Evolutionary conservation across 2,888 invertebrate species (phyloP), one percentile per base, ranked within the genome.

Genomic region (Oxycera nigricornis): DNA sequence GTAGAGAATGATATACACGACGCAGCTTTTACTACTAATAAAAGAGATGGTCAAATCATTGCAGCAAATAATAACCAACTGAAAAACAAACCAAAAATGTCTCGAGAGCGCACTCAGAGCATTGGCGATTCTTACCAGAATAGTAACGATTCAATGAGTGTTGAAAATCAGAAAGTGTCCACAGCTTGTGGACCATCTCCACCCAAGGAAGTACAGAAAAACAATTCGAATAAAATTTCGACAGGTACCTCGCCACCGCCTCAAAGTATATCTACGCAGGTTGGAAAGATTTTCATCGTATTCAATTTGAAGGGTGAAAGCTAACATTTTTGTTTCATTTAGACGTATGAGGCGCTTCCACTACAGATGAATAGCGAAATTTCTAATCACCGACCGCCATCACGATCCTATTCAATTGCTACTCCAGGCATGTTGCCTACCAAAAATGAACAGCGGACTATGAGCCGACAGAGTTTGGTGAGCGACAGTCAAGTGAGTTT

Each of bases 211-310:
- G 81, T 83, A 11, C 79, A 78, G 55, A 65, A 76, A 41, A 80
- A 79, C 65, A 24, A 22, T 11, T 55, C 70, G 11, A 20, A 57
- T 41, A 11, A 78, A 7, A 85, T 86, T 55, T 92, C 92, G 74
- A 93, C 91, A 65, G 94, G 92, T 75, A 94, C 94, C 35, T 94
- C 94, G 35, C 94, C 95, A 55, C 93, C 94, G 35, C 94, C 95
- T 1, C 95, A 95, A 84, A 93, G 87, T 82, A 94, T 93, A 81
- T 93, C 94, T 28, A 95, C 95, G 26, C 95, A 95, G 89, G 93
- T 92, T 84, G 80, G 81, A 50, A 30, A 78, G 84, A 14, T n/a
- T 22, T 55, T 6, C 50, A 14, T 50, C 0, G 14, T 39, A n/a
- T 57, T 24, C 57, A 1, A 3, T 22, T 35, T 35, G 35, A 35